Conservation (phyloP, 1,140 invertebrate species). For the Cotesia typhae region DNA sequence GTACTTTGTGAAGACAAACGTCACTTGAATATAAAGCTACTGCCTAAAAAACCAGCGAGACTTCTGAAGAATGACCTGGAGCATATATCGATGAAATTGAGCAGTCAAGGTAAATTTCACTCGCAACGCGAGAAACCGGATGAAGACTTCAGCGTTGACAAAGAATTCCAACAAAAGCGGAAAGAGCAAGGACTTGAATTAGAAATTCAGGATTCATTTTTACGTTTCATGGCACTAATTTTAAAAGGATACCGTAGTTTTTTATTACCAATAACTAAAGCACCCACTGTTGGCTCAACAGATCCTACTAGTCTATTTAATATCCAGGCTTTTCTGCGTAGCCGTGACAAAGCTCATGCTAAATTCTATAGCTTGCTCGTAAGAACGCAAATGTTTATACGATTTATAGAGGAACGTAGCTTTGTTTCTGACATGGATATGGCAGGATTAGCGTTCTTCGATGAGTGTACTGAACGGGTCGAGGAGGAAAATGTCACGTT, state of each 20-base stretch:
- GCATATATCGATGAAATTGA: conserved; percentile 71
- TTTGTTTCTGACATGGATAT: conserved; percentile 97
- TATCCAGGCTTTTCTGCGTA: conserved; percentile 80
- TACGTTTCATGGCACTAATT: conserved; percentile 94
- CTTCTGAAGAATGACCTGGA: conserved; percentile 79
- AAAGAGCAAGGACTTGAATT: conserved; percentile 85
- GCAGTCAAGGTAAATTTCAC: conserved; percentile 51
- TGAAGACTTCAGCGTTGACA: conserved; percentile 70
- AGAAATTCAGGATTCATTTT: conserved; percentile 96
- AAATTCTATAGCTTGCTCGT: conserved; percentile 91
- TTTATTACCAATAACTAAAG: conserved; percentile 93
- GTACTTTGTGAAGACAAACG: conserved; percentile 89
- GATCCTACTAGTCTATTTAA: conserved; percentile 96
- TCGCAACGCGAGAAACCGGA: conserved; percentile 42
- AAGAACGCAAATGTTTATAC: conserved; percentile 96
- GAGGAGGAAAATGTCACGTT: conserved; percentile 71
- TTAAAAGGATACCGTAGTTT: conserved; percentile 91
- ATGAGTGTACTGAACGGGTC: conserved; percentile 91
- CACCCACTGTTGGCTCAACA: conserved; percentile 91
- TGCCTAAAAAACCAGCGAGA: conserved; percentile 89
- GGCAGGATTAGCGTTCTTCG: conserved; percentile 91
- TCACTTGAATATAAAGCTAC: conserved; percentile 81
- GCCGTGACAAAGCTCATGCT: conserved; percentile 82
- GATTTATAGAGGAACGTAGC: conserved; percentile 98
- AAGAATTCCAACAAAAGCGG: conserved; percentile 77